Evolutionary conservation across 2,113 vertebrate species (phyloP).

Genomic region (Apodemus sylvaticus): DNA sequence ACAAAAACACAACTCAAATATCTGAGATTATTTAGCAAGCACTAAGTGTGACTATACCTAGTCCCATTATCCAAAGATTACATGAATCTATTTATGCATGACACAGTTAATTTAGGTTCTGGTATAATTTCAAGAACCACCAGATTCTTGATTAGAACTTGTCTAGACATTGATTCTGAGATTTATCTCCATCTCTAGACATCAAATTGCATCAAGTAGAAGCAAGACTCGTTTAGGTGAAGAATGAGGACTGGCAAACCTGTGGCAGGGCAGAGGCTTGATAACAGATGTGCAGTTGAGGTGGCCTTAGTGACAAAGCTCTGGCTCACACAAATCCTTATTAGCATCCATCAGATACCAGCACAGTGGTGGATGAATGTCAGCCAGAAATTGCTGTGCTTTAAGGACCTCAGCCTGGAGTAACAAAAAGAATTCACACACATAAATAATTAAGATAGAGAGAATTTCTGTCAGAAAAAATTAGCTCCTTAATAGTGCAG

Average conservation of each 20-base stretch:
- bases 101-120: not conserved
- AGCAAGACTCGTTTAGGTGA: constrained; percentile 39
- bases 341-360: constrained; percentile 1
- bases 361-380: not conserved
- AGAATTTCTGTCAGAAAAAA: constrained; percentile 27
- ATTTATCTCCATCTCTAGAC: not conserved
- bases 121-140: not conserved
- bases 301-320: constrained; percentile 6
- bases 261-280: not conserved
- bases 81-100: not conserved
- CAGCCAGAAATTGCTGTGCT: not conserved
- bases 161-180: not conserved
- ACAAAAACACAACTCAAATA: not conserved
- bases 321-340: not conserved
- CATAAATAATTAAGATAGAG: constrained; percentile 36
- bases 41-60: not conserved
- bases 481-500: not conserved
- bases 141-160: not conserved
- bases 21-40: not conserved
- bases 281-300: not conserved
- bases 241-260: not conserved
- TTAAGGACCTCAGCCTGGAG: not conserved
- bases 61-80: not conserved
- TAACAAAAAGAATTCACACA: constrained; percentile 44
- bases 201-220: not conserved